Percentiles rank a stretch among this genome's conserved stretches.
Evolutionary conservation across 1,140 invertebrate species (phyloP).

Genomic region (Lasaia peninsularis): DNA sequence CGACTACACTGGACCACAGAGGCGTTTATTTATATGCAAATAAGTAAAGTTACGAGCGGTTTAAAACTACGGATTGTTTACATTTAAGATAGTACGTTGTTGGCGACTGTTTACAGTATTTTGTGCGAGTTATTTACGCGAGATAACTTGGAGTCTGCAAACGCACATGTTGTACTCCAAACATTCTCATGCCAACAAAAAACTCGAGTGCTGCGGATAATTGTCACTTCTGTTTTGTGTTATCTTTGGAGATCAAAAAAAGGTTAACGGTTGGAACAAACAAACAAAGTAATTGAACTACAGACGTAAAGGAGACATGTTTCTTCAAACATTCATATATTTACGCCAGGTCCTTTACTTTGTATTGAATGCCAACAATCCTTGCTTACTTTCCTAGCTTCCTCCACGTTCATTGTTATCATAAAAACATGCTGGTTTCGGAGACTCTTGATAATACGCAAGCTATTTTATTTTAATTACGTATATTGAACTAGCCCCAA

Average conservation of each 20-base stretch:
- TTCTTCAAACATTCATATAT: too few species aligned
- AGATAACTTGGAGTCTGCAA: slow-evolving; percentile 12
- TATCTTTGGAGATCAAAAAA: slow-evolving; percentile 7
- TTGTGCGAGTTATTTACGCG: slow-evolving; percentile 8
- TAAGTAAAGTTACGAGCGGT: too few species aligned
- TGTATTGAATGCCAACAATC: too few species aligned
- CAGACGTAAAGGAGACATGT: not conserved
- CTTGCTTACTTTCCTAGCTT: too few species aligned
- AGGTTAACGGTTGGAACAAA: not conserved
- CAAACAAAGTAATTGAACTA: not conserved
- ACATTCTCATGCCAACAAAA: slow-evolving; percentile 8
- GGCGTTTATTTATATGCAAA: too few species aligned
- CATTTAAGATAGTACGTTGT: not conserved
- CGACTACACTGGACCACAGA: too few species aligned
- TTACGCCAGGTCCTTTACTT: too few species aligned
- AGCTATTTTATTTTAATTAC: too few species aligned
- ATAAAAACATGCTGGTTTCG: too few species aligned
- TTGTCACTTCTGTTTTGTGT: slow-evolving; percentile 11
- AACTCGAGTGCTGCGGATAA: slow-evolving; percentile 2
- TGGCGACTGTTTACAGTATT: not conserved
- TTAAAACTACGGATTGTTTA: not conserved
- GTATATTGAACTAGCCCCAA: too few species aligned
- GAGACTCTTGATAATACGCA: too few species aligned
- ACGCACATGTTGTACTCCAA: slow-evolving; percentile 1
- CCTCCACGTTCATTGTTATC: too few species aligned